phyloP scores from a whole-genome alignment of 2,797 vertebrate genomes.

The Naso thynnoides region DNA sequence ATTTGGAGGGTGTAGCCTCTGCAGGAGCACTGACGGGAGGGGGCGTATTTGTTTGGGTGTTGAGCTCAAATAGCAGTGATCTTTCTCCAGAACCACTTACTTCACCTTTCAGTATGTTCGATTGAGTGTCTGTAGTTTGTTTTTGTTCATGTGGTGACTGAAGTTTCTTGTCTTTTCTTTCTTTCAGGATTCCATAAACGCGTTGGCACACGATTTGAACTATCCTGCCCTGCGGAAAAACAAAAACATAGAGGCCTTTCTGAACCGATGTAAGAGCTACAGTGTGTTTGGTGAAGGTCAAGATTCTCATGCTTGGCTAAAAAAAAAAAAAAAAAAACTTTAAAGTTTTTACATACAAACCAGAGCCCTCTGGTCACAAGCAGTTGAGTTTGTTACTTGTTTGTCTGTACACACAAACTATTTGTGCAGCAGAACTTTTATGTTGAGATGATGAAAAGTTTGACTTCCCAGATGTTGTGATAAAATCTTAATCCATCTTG shows the following conservation, averaged over 20 bases:
- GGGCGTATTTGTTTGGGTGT: no score
- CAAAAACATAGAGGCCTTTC: constrained; percentile 97
- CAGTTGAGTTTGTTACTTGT: neutral
- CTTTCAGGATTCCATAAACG: constrained; percentile 93
- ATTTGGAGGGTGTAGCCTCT: no score
- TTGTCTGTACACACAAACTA: neutral
- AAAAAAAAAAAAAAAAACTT: neutral
- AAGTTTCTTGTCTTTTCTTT: constrained; percentile 32
- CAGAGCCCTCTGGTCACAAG: neutral
- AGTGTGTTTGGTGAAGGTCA: constrained; percentile 10
- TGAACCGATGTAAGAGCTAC: constrained; percentile 93
- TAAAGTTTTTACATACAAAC: neutral
- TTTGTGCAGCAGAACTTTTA: no score
- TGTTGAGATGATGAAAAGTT: constrained; percentile 4
- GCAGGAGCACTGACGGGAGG: no score
- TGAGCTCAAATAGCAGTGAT: no score
- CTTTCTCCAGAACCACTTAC: no score
- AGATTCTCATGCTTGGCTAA: neutral
- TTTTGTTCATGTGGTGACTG: neutral
- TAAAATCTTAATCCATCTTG: neutral
- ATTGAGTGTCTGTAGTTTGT: neutral
- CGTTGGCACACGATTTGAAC: constrained; percentile 95
- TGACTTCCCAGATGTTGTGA: neutral
- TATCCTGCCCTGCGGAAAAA: constrained; percentile 96
- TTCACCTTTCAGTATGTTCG: neutral